Evolutionary conservation across 2,113 vertebrate species (phyloP).

Genomic region (Deroptyus accipitrinus): DNA sequence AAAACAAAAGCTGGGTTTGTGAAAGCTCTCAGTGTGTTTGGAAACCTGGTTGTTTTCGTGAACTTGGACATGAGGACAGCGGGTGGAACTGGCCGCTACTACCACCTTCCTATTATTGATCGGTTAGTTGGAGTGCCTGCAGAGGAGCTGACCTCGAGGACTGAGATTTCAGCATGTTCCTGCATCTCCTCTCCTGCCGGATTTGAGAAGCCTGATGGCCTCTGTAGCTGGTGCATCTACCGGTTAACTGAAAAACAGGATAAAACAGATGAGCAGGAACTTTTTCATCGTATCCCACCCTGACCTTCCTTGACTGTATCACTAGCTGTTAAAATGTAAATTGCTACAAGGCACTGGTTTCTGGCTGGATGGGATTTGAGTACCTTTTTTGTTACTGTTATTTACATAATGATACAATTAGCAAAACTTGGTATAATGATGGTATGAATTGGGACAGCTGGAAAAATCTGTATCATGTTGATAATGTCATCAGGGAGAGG

Average conservation of each 20-base stretch:
- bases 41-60: not conserved
- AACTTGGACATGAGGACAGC: not conserved
- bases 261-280: not conserved
- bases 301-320: not conserved
- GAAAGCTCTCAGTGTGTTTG: not conserved
- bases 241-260: not conserved
- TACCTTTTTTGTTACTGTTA: not conserved
- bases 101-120: too few relatives aligned
- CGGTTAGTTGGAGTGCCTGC: not conserved
- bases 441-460: not conserved
- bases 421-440: not conserved
- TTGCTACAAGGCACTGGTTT: not conserved
- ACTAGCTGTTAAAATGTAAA: not conserved
- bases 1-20: not conserved
- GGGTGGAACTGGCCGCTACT: not conserved
- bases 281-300: not conserved
- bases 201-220: not conserved
- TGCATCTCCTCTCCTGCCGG: not conserved
- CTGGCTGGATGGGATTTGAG: not conserved
- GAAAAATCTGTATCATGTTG: not conserved
- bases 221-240: not conserved
- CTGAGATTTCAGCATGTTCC: not conserved
- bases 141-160: not conserved
- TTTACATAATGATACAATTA: slow-evolving; percentile 3
- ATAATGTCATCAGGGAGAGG: not conserved